phyloP scores from a whole-genome alignment of 2,113 vertebrate species.

The Excalfactoria chinensis region DNA sequence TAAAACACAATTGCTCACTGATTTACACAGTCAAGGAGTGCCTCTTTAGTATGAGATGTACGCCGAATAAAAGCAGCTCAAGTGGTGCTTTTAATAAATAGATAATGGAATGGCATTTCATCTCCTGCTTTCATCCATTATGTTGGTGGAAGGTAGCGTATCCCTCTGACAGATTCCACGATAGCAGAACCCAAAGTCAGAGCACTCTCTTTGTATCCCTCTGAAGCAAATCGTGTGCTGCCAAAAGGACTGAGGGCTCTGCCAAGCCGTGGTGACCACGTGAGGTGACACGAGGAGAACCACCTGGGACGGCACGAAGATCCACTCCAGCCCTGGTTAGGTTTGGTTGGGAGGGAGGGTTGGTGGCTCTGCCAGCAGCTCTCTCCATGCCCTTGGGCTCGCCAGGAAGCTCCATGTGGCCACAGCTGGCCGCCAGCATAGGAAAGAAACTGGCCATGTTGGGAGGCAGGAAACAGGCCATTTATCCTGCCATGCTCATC shows the following conservation, averaged over 20 bases:
- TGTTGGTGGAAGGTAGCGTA: background rate
- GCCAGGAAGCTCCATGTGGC: background rate
- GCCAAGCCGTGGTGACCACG: background rate
- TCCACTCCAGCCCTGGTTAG: background rate
- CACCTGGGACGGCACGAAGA: background rate
- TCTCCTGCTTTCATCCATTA: slow-evolving; percentile 65
- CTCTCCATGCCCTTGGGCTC: slow-evolving; percentile 32
- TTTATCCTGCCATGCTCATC: slow-evolving; percentile 55
- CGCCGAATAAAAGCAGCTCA: slow-evolving; percentile 59
- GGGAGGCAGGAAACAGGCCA: slow-evolving; percentile 35
- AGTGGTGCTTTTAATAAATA: slow-evolving; percentile 64
- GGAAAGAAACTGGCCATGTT: slow-evolving; percentile 53
- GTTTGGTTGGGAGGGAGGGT: background rate
- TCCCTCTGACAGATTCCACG: slow-evolving; percentile 45
- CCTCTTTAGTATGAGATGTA: slow-evolving; percentile 55
- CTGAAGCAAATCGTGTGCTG: background rate
- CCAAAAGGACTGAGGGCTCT: background rate
- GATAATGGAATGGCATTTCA: slow-evolving; percentile 64
- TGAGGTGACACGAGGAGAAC: background rate
- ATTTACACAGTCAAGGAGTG: slow-evolving; percentile 42
- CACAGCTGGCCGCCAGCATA: background rate
- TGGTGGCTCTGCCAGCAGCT: background rate
- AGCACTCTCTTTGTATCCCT: background rate
- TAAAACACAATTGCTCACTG: slow-evolving; percentile 50
- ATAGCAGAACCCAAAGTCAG: background rate